phyloP scores from a whole-genome alignment of 2,797 vertebrate species.

The Pseudotriccus pelzelni region DNA sequence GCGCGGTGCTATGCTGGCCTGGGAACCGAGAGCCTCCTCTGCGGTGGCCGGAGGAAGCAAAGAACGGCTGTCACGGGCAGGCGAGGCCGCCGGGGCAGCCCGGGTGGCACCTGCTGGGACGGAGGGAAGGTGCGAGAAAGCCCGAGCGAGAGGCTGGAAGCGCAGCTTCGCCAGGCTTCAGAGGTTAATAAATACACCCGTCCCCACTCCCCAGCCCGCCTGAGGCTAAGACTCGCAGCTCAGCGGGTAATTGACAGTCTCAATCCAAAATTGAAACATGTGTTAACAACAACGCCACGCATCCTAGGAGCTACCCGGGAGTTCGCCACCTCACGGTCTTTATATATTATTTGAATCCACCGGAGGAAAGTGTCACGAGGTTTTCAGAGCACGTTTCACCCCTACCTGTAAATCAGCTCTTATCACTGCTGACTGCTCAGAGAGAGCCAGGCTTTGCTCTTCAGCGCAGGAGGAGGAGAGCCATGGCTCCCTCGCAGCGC shows the following conservation, averaged over 20 bases:
- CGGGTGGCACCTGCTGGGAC: background rate
- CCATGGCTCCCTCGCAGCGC: background rate
- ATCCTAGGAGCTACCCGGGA: slow-evolving; percentile 60
- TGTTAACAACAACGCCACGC: slow-evolving; percentile 70
- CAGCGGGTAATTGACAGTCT: slow-evolving; percentile 76
- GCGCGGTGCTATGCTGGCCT: background rate
- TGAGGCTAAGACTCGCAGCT: slow-evolving; percentile 64
- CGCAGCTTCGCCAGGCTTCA: slow-evolving; percentile 31
- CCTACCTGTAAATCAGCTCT: slow-evolving; percentile 43
- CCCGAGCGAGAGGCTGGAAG: background rate
- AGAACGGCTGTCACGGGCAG: background rate
- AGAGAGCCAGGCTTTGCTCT: background rate
- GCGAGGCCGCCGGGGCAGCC: background rate
- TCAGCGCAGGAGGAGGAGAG: background rate
- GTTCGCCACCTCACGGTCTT: slow-evolving; percentile 64
- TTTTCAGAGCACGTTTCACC: slow-evolving; percentile 44
- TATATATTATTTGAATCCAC: slow-evolving; percentile 60
- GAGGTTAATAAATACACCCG: slow-evolving; percentile 65
- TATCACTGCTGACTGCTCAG: background rate
- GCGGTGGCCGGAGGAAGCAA: background rate
- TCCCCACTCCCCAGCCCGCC: slow-evolving; percentile 55
- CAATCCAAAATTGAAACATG: slow-evolving; percentile 73
- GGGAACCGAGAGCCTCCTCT: background rate
- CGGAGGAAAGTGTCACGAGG: slow-evolving; percentile 45
- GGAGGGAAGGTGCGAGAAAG: background rate